Conservation (phyloP, 2,888 invertebrate species). For the Ischnus inquisitorius region DNA sequence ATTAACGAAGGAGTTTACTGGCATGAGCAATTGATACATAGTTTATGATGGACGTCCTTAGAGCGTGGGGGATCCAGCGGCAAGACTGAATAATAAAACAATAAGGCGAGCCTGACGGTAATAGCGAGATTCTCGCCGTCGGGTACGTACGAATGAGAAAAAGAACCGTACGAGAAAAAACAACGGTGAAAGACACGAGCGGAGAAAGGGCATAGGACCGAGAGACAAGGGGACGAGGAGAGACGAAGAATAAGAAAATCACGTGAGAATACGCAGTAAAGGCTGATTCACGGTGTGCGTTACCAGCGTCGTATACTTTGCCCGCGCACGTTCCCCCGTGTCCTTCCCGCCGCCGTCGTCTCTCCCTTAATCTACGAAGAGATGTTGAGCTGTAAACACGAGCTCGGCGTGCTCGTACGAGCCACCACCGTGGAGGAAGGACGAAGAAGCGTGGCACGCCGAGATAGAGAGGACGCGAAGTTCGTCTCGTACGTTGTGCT, state of each 20-base stretch:
- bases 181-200: slow-evolving; percentile 8
- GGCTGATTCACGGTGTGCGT: slow-evolving; percentile 45
- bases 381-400: slow-evolving; percentile 43
- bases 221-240: not conserved
- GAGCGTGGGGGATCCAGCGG: not conserved
- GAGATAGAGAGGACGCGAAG: slow-evolving; percentile 30
- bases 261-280: slow-evolving; percentile 54
- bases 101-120: slow-evolving; percentile 57
- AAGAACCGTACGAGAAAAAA: not conserved
- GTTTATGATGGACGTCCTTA: not conserved
- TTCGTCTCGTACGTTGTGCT: slow-evolving; percentile 24
- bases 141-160: not conserved
- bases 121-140: slow-evolving; percentile 19
- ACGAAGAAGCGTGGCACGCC: slow-evolving; percentile 1
- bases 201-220: slow-evolving; percentile 1
- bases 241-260: slow-evolving; percentile 44
- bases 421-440: slow-evolving; percentile 33
- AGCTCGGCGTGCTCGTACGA: not conserved
- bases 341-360: not conserved
- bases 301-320: slow-evolving; percentile 32
- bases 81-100: slow-evolving; percentile 72
- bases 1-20: not conserved
- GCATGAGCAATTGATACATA: not conserved
- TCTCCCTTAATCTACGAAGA: not conserved
- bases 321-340: not conserved